Evolutionary conservation across 2,797 vertebrate genomes (phyloP), one percentile per base, ranked within the genome.

Genomic region (Tolypeutes matacus): DNA sequence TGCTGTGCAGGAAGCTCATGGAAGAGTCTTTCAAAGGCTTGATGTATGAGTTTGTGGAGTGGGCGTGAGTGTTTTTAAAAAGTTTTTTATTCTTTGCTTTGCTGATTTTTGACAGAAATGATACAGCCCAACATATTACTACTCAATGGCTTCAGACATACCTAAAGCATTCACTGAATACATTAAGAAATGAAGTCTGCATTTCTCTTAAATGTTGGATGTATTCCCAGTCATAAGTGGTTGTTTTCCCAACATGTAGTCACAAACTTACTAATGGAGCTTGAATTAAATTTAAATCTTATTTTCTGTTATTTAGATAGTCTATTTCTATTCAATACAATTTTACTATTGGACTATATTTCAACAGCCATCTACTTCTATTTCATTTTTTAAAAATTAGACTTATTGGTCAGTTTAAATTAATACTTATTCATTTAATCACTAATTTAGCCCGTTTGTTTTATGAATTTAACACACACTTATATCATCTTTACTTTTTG

Each of bases 231-330:
- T 62, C 82, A 60, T 81, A 70, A 84, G 42, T 89, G 91, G 51
- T 90, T 94, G 84, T 96, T 97, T 92, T 93, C 87, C 80, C 89
- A 96, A 92, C 87, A 88, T 42, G 51, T 34, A 89, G 73, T 94
- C 91, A 78, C 84, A 95, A 53, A 56, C 95, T 93, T 94, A 89
- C 84, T 83, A 87, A 89, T 77, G 56, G 89, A 94, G 29, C n/a
- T 76, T 80, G 78, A 87, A 86, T 92, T 91, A 67, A 94, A 92
- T 91, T 85, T 89, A 75, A 78, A 95, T 86, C 76, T n/a, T 85
- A 70, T 89, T 95, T 91, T 96, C 83, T 94, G 20, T 82, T 92
- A 49, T 75, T 83, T 84, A 75, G 42, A 93, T 2, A 2, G 27
- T 69, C 53, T 94, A 53, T 94, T 93, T 95, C 53, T 84, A 42